Evolutionary conservation across 2,113 vertebrate species (phyloP).

Genomic region (Lamprologus sp.): DNA sequence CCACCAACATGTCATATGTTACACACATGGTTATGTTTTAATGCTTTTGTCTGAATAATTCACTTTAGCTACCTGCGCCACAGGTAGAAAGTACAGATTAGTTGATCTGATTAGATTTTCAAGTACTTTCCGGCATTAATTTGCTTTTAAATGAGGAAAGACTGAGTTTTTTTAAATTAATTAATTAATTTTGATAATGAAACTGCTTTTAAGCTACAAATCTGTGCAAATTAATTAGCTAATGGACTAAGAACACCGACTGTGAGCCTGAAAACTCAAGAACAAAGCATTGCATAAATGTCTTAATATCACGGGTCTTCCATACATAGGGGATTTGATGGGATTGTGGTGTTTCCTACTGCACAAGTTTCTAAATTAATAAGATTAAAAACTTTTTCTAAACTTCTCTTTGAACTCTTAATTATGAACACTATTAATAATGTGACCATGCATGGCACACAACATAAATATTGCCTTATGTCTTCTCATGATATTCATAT

Average conservation of each 20-base stretch:
- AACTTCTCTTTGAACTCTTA: background rate
- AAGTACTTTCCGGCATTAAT: background rate
- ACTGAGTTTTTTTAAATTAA: fast-evolving
- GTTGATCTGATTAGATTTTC: background rate
- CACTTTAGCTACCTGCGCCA: background rate
- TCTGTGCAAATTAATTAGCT: background rate
- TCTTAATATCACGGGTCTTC: background rate
- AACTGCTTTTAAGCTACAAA: background rate
- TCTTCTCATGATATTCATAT: background rate
- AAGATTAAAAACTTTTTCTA: background rate
- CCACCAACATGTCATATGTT: background rate
- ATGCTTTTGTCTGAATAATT: background rate
- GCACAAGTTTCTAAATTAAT: background rate
- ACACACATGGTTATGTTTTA: background rate
- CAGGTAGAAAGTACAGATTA: background rate
- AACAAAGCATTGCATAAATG: background rate
- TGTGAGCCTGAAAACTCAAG: background rate
- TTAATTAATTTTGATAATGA: fast-evolving
- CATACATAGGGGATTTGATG: background rate
- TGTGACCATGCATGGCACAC: background rate
- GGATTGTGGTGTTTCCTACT: background rate
- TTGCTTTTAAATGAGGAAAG: background rate
- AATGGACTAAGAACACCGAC: background rate
- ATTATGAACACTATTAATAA: background rate
- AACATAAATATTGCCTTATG: background rate